Conservation (phyloP, 2,797 vertebrate species). For the Sebastes itinus region DNA sequence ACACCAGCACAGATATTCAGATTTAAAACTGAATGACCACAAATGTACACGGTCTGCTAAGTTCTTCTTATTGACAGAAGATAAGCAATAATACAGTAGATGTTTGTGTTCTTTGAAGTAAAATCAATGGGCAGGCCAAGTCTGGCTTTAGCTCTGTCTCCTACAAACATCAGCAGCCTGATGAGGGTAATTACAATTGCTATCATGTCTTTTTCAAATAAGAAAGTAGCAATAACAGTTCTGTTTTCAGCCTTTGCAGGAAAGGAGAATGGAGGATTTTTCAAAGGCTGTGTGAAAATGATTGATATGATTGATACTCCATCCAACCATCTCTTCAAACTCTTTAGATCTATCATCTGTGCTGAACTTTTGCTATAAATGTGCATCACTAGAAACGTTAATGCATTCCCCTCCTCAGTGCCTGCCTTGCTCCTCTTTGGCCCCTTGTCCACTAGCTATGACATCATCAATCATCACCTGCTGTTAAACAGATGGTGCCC, state of each 20-base stretch:
- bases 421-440: neutral
- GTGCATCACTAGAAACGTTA: neutral
- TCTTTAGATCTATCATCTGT: conserved; percentile 7
- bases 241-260: conserved; percentile 9
- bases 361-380: neutral
- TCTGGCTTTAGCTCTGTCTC: neutral
- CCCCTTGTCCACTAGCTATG: conserved; percentile 37
- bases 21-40: neutral
- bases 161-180: conserved; percentile 14
- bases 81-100: conserved; percentile 24
- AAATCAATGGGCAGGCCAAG: conserved; percentile 45
- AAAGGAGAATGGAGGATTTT: neutral
- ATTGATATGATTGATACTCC: conserved; percentile 6
- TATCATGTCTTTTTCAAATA: conserved; percentile 24
- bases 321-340: neutral
- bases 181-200: conserved; percentile 26
- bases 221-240: conserved; percentile 20
- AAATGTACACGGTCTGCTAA: neutral
- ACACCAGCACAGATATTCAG: neutral
- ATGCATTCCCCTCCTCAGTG: neutral
- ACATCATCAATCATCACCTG: conserved; percentile 67
- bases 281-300: conserved; percentile 1
- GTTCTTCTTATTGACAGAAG: neutral
- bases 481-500: conserved; percentile 69
- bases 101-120: conserved; percentile 29